These are phyloP conservation scores for Drosophila prolongata DNA, from an alignment of 2,888 invertebrate species.

Conservation along the genomic window DNA sequence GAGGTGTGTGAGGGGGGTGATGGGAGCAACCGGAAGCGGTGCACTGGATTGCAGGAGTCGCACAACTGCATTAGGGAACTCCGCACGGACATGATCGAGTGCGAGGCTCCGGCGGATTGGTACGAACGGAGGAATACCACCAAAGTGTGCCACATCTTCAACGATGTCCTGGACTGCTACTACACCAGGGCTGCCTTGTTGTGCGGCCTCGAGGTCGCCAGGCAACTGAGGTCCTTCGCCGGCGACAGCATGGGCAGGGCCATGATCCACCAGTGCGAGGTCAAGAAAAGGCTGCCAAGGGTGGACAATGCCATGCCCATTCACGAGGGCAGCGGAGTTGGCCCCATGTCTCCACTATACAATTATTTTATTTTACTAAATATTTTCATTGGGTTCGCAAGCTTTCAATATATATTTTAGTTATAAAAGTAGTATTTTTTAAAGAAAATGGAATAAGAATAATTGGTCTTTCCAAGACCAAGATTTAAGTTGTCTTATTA, in stretches of 20 bases:
- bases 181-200: slow-evolving; percentile 85
- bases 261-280: slow-evolving; percentile 63
- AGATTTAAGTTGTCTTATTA: too few relatives aligned
- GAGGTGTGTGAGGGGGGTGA: slow-evolving; percentile 82
- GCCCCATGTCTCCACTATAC: rapidly evolving
- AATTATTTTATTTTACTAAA: neutral
- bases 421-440: neutral
- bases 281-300: slow-evolving; percentile 68
- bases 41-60: slow-evolving; percentile 79
- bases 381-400: neutral
- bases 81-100: slow-evolving; percentile 85
- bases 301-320: slow-evolving; percentile 80
- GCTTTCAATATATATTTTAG: neutral
- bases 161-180: slow-evolving; percentile 85
- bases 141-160: slow-evolving; percentile 85
- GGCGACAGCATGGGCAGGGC: slow-evolving; percentile 66
- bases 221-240: slow-evolving; percentile 79
- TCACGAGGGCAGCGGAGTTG: rapidly evolving
- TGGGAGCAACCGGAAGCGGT: slow-evolving; percentile 44
- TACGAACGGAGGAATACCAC: slow-evolving; percentile 84
- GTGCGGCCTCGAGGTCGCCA: slow-evolving; percentile 85
- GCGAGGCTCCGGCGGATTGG: slow-evolving; percentile 86
- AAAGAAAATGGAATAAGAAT: too few relatives aligned
- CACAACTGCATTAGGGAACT: slow-evolving; percentile 84
- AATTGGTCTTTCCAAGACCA: too few relatives aligned